Base-by-base conservation (phyloP, 1,140 invertebrate species). In the Heliconius eleuchia region DNA sequence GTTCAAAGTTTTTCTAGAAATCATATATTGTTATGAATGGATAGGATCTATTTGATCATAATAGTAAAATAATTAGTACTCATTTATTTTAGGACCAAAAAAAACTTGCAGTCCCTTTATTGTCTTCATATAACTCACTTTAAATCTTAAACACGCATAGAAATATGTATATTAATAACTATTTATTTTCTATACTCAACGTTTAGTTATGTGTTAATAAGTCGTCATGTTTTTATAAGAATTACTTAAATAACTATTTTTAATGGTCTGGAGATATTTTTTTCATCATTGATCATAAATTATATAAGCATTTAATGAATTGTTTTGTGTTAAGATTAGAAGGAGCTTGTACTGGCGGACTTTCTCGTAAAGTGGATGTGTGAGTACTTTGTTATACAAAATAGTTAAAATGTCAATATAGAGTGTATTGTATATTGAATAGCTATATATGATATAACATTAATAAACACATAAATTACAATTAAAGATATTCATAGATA, bases 271-370 rank as follows among this genome's bases (percentile, higher is more conserved):
- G 60, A 66, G 60, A 66, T 60, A 23, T 66, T 66, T 16, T 27
- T 27, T 30, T 27, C 13, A 23, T 7, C 55, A 57, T 57, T n/a
- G n/a, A 57, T 57, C 18, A 8, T 66, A 30, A 27, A 13, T 66
- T 66, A 16, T 66, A 30, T 66, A 27, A 66, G 3, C 27, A 66
- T 66, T 27, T 13, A 66, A 66, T 66, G 16, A 27, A 66, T 66
- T 66, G 60, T 66, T 66, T 27, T 66, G 60, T 66, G 23, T 66
- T 66, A 66, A 27, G 60, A 27, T 66, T 66, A 66, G 60, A 66
- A 30, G 60, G 27, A 66, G 60, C 27, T 66, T 66, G 23, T n/a
- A 11, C 9, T 23, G n/a, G n/a, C n/a, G 60, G 60, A 66, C 55
- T 57, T 57, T 57, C 55, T 57, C n/a, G 60, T 16, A 27, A 60